phyloP scores from a whole-genome alignment of 2,888 invertebrate species.

The Rhyacophila evoluta region DNA sequence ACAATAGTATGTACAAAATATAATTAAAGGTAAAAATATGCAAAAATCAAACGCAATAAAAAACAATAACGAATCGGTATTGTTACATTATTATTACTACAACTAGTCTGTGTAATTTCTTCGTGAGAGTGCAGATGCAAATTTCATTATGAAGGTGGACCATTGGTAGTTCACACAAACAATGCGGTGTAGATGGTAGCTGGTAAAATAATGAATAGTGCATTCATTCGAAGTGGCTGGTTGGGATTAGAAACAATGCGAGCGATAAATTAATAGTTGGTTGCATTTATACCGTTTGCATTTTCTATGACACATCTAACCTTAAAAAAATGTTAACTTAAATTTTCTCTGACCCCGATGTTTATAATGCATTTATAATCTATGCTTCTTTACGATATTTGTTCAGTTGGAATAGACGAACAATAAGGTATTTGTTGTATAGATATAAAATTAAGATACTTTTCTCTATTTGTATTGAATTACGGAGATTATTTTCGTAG shows the following conservation, averaged over 20 bases:
- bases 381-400: no score
- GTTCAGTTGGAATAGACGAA: no score
- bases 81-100: neutral
- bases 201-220: neutral
- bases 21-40: no score
- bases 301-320: neutral
- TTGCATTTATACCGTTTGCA: neutral
- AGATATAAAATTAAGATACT: no score
- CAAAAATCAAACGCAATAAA: neutral
- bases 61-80: neutral
- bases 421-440: no score
- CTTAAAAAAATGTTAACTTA: neutral
- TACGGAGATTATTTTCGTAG: no score
- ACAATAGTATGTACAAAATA: no score
- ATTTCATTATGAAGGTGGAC: neutral
- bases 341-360: neutral
- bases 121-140: neutral
- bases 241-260: neutral
- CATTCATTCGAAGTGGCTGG: neutral
- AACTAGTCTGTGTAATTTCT: neutral
- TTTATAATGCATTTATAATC: no score
- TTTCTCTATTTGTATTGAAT: no score
- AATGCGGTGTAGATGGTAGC: neutral
- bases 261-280: neutral
- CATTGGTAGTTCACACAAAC: neutral